Evolutionary conservation across 2,113 vertebrate genomes (phyloP).

Genomic region (Myiozetetes cayanensis): DNA sequence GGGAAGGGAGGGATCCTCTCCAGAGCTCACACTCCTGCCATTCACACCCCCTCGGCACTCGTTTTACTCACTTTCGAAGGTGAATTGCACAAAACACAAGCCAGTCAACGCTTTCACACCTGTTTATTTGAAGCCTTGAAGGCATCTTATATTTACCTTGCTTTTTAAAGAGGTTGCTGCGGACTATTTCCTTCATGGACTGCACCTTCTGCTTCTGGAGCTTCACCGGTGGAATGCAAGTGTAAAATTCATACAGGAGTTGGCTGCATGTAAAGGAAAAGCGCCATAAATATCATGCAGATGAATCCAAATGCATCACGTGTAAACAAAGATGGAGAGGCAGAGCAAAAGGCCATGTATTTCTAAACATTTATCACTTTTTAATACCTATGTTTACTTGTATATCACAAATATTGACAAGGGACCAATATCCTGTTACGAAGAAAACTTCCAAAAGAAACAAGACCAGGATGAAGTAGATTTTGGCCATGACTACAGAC

Average conservation of each 20-base stretch:
- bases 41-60: background rate
- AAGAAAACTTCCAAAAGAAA: background rate
- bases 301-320: background rate
- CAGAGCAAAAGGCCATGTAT: background rate
- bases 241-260: slow-evolving; percentile 92
- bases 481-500: background rate
- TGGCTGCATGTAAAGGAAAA: slow-evolving; percentile 76
- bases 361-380: background rate
- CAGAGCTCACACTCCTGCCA: background rate
- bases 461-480: background rate
- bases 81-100: background rate
- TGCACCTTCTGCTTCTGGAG: slow-evolving; percentile 94
- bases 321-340: background rate
- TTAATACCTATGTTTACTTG: background rate
- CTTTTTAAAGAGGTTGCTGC: slow-evolving; percentile 89
- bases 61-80: background rate
- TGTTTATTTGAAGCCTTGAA: background rate
- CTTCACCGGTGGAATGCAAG: slow-evolving; percentile 88
- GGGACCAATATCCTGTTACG: background rate
- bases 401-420: background rate
- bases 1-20: background rate
- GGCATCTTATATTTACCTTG: slow-evolving; percentile 78
- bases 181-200: slow-evolving; percentile 95
- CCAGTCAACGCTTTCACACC: background rate
- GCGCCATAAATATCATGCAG: background rate